Percentiles rank a stretch among this genome's conserved stretches.
Conservation (phyloP, 2,113 vertebrate genomes). For the Stegostoma tigrinum region DNA sequence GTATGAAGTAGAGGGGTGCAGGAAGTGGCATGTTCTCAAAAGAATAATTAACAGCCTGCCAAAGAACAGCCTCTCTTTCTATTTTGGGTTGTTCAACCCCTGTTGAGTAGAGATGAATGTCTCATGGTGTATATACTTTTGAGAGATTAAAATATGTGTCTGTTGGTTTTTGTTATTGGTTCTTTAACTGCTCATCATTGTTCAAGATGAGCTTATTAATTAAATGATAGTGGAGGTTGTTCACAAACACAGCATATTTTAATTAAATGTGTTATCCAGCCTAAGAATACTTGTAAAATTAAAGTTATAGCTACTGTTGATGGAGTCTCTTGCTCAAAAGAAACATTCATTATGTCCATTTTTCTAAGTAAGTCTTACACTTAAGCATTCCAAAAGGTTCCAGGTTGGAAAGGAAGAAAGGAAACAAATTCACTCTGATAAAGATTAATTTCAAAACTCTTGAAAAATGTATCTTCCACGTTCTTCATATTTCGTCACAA, state of each 20-base stretch:
- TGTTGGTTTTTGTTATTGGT: neutral
- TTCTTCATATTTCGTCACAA: neutral
- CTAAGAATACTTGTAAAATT: neutral
- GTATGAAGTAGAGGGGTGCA: neutral
- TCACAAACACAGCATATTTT: neutral
- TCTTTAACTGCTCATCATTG: neutral
- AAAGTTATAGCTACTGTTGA: neutral
- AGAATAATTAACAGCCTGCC: neutral
- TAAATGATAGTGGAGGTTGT: neutral
- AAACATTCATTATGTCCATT: neutral
- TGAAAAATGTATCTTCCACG: neutral
- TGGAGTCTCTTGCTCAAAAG: neutral
- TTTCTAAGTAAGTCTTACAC: neutral
- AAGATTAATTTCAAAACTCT: neutral
- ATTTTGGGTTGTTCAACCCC: neutral
- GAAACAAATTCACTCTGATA: neutral
- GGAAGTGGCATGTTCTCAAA: neutral
- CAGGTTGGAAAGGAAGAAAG: neutral
- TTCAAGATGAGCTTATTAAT: neutral
- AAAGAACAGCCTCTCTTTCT: conserved; percentile 2
- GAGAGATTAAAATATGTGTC: neutral
- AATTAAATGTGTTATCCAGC: neutral
- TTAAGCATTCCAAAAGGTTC: neutral
- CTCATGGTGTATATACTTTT: neutral
- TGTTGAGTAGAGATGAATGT: neutral